A percentile compares a stretch with the other conserved stretches of the same genome.
Evolutionary conservation across 1,140 invertebrate species (phyloP).

Genomic region (Papilio dardanus): DNA sequence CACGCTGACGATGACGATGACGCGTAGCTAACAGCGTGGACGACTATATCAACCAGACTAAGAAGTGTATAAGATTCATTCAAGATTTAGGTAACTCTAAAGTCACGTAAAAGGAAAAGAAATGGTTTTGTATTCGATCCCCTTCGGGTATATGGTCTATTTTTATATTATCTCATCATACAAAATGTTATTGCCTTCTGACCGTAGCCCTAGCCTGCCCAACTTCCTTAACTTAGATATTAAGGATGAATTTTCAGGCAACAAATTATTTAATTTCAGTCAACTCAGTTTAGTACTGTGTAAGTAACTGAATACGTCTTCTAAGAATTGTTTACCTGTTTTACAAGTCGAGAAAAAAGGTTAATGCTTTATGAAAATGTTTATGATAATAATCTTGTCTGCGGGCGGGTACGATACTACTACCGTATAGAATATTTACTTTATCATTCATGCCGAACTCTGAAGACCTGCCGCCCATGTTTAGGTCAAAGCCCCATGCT

Average conservation of each 20-base stretch:
- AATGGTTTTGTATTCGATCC: too few species aligned
- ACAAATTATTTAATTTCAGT: background rate
- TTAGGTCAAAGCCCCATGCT: conserved; percentile 10
- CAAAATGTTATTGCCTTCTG: too few species aligned
- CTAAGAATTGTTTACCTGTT: background rate
- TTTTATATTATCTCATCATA: too few species aligned
- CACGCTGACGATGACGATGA: too few species aligned
- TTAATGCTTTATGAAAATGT: background rate
- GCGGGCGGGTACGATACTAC: background rate
- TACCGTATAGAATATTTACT: conserved; percentile 31
- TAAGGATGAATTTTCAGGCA: background rate
- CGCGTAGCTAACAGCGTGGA: too few species aligned
- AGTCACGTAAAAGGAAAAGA: too few species aligned
- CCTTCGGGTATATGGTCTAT: too few species aligned
- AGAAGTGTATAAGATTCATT: too few species aligned
- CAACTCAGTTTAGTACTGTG: background rate
- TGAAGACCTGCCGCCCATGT: background rate
- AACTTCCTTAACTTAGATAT: too few species aligned
- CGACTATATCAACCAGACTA: too few species aligned
- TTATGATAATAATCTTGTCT: background rate
- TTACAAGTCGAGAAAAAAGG: background rate
- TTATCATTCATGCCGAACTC: conserved; percentile 1
- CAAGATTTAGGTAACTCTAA: too few species aligned
- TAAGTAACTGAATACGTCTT: background rate
- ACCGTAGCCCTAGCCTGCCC: too few species aligned